Conservation (phyloP, 2,113 vertebrate genomes). For the Lathamus discolor region DNA sequence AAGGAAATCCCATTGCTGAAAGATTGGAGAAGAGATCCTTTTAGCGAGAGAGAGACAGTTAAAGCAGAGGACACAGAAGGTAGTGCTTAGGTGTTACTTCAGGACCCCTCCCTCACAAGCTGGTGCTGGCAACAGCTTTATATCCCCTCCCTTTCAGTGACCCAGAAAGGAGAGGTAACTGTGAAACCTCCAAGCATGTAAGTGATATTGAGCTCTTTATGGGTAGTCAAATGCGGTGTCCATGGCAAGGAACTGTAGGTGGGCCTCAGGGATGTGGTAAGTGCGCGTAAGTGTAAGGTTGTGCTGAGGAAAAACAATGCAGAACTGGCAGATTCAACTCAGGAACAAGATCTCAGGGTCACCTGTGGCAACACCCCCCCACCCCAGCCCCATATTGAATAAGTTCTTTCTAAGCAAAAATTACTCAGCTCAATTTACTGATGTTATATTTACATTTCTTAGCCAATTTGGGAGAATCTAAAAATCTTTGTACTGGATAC, state of each 20-base stretch:
- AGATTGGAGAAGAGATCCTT: not conserved
- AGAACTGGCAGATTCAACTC: not conserved
- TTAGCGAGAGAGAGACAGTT: not conserved
- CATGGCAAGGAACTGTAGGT: not conserved
- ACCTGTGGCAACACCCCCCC: not conserved
- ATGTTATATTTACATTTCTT: not conserved
- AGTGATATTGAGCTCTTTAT: not conserved
- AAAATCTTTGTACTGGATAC: not conserved
- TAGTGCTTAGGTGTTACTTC: not conserved
- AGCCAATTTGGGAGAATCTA: not conserved
- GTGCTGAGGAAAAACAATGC: accelerated
- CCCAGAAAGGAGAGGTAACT: not conserved
- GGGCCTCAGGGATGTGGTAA: not conserved
- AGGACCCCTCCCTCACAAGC: not conserved
- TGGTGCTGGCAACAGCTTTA: not conserved
- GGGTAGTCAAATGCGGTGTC: not conserved
- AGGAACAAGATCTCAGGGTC: not conserved
- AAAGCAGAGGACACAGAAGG: not conserved
- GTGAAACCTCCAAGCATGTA: not conserved
- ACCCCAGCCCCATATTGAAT: not conserved
- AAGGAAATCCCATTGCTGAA: not conserved
- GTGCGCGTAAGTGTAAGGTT: not conserved
- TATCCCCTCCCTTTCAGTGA: not conserved
- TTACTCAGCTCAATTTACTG: not conserved
- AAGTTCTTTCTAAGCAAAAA: not conserved